Conservation (phyloP, 2,797 vertebrate species). For the Bradypodion ventrale region DNA sequence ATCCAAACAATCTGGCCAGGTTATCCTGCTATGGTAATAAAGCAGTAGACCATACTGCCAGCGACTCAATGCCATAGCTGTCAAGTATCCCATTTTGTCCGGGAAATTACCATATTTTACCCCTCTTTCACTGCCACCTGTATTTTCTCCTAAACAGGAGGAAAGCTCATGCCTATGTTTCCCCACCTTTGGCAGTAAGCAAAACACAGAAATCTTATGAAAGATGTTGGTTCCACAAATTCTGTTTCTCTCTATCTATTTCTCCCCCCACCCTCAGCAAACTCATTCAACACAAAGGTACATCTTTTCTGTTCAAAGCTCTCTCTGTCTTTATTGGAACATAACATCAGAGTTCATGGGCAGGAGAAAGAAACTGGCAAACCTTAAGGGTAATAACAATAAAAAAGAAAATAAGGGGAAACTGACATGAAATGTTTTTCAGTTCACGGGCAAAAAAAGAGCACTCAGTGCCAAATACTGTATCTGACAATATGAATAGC, state of each 20-base stretch:
- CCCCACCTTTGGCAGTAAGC: background rate
- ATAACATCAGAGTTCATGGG: conserved; percentile 13
- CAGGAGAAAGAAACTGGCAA: background rate
- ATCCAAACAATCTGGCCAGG: too few species aligned
- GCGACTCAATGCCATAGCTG: too few species aligned
- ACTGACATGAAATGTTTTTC: conserved; percentile 19
- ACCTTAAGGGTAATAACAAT: background rate
- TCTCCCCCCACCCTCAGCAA: background rate
- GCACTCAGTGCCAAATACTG: conserved; percentile 11
- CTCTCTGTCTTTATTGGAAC: background rate
- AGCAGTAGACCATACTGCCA: too few species aligned
- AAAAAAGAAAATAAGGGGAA: background rate
- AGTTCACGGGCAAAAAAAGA: background rate
- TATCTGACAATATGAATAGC: conserved; percentile 14
- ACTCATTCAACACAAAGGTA: background rate
- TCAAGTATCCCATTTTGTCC: too few species aligned
- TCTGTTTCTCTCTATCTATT: background rate
- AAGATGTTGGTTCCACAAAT: background rate
- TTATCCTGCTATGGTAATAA: too few species aligned
- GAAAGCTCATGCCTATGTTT: background rate
- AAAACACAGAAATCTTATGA: background rate
- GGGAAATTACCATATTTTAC: too few species aligned
- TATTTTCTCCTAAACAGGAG: background rate
- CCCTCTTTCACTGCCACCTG: too few species aligned
- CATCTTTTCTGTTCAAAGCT: conserved; percentile 12